These are phyloP conservation scores for Linyphia triangularis DNA, from an alignment of 2,888 invertebrate species.

Conservation along the genomic window DNA sequence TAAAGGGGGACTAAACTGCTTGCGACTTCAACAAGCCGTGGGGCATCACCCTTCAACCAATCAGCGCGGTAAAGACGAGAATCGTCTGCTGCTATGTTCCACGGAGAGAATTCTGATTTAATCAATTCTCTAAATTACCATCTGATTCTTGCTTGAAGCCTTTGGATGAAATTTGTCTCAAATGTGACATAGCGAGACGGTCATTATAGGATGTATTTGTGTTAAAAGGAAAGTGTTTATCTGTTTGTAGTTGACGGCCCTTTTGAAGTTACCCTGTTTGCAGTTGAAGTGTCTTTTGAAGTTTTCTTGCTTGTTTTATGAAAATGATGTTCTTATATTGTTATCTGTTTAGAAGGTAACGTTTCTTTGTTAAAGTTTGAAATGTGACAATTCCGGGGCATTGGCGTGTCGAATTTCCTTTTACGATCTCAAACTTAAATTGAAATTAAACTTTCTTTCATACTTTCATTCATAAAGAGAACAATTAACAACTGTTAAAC, in stretches of 20 bases:
- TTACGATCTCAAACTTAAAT: no score
- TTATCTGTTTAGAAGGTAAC: no score
- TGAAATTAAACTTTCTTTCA: no score
- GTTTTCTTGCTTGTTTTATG: not conserved
- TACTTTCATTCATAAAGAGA: no score
- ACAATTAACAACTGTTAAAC: no score
- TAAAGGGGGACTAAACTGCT: constrained; percentile 62
- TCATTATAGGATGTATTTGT: constrained; percentile 28
- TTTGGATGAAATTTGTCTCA: constrained; percentile 29
- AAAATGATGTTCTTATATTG: no score
- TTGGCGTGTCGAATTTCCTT: no score
- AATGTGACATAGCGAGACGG: constrained; percentile 9
- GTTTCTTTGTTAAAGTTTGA: no score
- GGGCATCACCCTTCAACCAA: not conserved
- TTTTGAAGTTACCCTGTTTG: not conserved
- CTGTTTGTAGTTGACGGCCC: not conserved
- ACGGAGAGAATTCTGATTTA: constrained; percentile 61
- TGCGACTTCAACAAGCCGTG: constrained; percentile 26
- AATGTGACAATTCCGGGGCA: no score
- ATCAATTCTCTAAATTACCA: constrained; percentile 67
- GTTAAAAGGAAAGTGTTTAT: not conserved
- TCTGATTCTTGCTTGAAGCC: constrained; percentile 37
- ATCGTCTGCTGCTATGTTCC: constrained; percentile 27
- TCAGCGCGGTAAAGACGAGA: constrained; percentile 17
- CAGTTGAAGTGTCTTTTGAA: not conserved